Conservation (phyloP, 2,888 invertebrate genomes). For the Andrena dorsata region DNA sequence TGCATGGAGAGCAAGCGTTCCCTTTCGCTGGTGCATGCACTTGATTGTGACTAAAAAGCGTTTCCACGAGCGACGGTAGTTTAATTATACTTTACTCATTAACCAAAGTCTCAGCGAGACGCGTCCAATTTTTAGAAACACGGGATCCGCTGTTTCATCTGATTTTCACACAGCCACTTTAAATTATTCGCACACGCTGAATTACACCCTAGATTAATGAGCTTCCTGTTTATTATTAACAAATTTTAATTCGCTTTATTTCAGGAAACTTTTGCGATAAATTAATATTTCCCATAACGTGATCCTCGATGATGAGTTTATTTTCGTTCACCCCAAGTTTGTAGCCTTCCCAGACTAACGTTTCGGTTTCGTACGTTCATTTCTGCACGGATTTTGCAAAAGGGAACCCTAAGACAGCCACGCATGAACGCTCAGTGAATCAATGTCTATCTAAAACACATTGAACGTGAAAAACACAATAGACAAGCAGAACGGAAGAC, state of each 20-base stretch:
- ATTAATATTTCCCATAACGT: background rate
- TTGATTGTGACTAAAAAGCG: constrained; percentile 3
- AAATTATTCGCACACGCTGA: background rate
- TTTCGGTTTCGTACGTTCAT: background rate
- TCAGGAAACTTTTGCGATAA: background rate
- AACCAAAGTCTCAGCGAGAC: background rate
- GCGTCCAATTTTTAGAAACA: background rate
- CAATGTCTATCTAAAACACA: constrained; percentile 31
- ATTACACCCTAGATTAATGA: background rate
- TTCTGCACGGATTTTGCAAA: constrained; percentile 43
- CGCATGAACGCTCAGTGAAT: constrained; percentile 37
- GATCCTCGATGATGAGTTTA: background rate
- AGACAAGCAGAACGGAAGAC: constrained; percentile 28
- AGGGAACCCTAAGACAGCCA: background rate
- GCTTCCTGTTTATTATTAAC: background rate
- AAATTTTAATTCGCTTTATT: constrained; percentile 7
- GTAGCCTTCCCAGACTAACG: background rate
- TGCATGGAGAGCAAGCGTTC: constrained; percentile 22
- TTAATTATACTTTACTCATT: background rate
- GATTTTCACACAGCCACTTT: background rate
- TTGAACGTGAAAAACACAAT: constrained; percentile 22
- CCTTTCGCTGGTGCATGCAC: constrained; percentile 28
- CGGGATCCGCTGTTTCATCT: background rate
- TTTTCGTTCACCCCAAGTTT: background rate
- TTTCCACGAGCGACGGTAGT: background rate